Evolutionary conservation across 2,113 vertebrate genomes (phyloP).

Genomic region (Eidolon helvum): DNA sequence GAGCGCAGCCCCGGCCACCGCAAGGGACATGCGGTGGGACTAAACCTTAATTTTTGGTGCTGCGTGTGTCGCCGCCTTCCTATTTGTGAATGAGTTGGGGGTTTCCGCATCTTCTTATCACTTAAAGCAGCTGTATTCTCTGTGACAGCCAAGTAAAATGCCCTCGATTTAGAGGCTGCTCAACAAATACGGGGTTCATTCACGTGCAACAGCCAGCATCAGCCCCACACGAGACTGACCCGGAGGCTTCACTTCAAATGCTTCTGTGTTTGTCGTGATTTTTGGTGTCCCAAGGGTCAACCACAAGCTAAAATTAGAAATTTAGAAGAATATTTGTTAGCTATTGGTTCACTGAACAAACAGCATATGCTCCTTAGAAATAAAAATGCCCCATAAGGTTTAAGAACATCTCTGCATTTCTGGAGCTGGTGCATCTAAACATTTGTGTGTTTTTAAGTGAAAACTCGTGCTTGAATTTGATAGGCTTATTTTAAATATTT

Average conservation of each 20-base stretch:
- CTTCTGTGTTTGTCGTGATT: background rate
- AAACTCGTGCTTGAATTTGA: background rate
- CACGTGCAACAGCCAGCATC: background rate
- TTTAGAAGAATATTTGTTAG: background rate
- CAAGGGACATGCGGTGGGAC: background rate
- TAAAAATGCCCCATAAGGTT: background rate
- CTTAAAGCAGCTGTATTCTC: background rate
- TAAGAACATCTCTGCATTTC: background rate
- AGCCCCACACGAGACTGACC: background rate
- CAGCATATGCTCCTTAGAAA: background rate
- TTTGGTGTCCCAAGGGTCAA: background rate
- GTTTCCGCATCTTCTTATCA: background rate
- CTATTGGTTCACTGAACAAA: background rate
- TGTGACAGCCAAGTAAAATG: background rate
- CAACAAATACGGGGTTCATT: background rate
- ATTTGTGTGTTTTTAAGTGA: background rate
- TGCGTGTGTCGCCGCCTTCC: background rate
- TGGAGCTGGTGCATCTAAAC: background rate
- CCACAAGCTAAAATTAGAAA: background rate
- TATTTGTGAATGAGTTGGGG: background rate
- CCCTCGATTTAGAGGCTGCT: background rate
- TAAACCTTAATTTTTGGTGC: background rate
- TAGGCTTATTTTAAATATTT: background rate
- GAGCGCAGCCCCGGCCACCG: background rate
- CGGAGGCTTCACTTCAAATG: background rate